These are phyloP conservation scores for Pseudorectes ferrugineus DNA, from an alignment of 2,113 vertebrate genomes.

Conservation along the genomic window DNA sequence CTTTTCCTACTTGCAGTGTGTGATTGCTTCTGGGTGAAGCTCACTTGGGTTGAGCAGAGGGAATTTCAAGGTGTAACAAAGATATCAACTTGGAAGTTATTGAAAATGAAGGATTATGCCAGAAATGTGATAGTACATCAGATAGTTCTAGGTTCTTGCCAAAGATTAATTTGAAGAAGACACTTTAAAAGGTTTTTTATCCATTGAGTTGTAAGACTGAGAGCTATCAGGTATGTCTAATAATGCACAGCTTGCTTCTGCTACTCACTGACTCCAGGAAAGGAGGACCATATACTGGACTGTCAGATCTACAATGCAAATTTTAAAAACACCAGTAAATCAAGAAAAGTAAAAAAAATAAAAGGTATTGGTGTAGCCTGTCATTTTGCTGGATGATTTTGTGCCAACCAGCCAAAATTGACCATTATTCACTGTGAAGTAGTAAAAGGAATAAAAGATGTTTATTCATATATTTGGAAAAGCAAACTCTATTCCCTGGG, in stretches of 20 bases:
- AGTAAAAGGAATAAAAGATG: background rate
- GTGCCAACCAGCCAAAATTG: background rate
- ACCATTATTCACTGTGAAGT: background rate
- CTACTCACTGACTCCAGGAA: background rate
- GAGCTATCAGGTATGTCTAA: background rate
- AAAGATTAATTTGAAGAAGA: background rate
- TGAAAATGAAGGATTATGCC: background rate
- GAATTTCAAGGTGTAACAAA: background rate
- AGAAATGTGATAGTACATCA: background rate
- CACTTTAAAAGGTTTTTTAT: background rate
- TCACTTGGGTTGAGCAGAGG: background rate
- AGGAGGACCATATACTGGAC: background rate
- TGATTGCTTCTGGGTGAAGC: background rate
- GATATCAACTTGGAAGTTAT: background rate
- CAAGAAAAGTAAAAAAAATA: background rate
- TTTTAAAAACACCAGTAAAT: background rate
- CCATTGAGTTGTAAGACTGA: background rate
- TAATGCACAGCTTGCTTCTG: background rate
- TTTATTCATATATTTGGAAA: background rate
- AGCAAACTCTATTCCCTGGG: background rate
- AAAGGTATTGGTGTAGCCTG: background rate
- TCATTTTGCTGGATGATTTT: background rate
- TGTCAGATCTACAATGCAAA: background rate
- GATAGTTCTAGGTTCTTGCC: background rate
- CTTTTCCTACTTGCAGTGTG: background rate